Evolutionary conservation across 92 coral and sea anemone species (phyloP).

Genomic region (Parazoanthus atlanticus): DNA sequence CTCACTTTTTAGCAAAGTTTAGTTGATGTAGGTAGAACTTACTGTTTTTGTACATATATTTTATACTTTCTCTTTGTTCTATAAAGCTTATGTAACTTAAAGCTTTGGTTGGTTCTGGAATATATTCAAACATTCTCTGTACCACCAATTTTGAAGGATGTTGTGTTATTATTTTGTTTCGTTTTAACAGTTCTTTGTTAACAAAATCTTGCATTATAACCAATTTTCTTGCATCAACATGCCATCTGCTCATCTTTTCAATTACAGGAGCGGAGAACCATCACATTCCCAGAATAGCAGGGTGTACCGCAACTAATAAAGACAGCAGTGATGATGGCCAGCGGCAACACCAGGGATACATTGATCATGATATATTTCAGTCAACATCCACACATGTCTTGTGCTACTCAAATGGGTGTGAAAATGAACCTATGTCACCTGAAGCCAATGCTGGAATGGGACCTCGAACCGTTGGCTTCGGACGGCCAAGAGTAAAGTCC

Average conservation of each 20-base stretch:
- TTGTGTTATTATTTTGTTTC: neutral
- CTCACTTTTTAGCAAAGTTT: neutral
- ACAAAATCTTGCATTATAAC: neutral
- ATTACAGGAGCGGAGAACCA: neutral
- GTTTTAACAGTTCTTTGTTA: neutral
- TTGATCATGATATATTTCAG: neutral
- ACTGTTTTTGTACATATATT: no score
- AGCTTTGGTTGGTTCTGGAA: neutral
- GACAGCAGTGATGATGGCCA: neutral
- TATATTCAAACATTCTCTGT: no score
- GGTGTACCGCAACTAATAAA: neutral
- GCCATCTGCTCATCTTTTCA: neutral
- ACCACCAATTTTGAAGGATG: neutral
- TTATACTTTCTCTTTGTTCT: neutral
- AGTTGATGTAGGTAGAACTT: no score
- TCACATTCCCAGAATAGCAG: neutral
- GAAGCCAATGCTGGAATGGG: slow-evolving; percentile 11
- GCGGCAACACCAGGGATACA: neutral
- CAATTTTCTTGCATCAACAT: neutral
- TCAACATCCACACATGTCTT: neutral
- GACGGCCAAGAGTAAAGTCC: slow-evolving; percentile 25
- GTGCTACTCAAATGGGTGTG: neutral
- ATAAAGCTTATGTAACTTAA: no score
- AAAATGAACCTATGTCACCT: neutral
- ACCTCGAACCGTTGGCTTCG: slow-evolving; percentile 33